A percentile compares a stretch with the other conserved stretches of the same genome.
Evolutionary conservation across 2,888 invertebrate species (phyloP).

Genomic region (Cataglyphis rosenhaueri): DNA sequence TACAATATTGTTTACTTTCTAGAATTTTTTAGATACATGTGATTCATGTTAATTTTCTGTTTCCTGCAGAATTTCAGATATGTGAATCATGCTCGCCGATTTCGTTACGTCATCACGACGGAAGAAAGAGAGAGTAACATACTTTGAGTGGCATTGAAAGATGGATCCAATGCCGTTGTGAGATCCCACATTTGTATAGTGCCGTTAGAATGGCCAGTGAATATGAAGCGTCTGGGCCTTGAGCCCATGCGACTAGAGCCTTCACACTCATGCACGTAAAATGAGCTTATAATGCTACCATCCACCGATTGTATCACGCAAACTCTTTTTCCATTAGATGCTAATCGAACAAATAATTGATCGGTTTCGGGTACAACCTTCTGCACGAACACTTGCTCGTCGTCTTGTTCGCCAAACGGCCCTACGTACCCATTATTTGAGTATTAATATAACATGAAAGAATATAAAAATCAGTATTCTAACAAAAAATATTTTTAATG

Average conservation of each 20-base stretch:
- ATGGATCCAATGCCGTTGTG: slow-evolving; percentile 95
- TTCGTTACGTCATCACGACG: slow-evolving; percentile 18
- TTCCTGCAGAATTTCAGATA: background rate
- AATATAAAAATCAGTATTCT: background rate
- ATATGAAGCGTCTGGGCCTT: slow-evolving; percentile 93
- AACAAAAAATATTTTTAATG: background rate
- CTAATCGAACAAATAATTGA: slow-evolving; percentile 96
- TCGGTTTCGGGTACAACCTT: slow-evolving; percentile 99
- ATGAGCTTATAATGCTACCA: slow-evolving; percentile 96
- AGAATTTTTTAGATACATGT: background rate
- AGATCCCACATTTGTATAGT: slow-evolving; percentile 99
- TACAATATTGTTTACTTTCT: background rate
- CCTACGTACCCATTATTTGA: slow-evolving; percentile 85
- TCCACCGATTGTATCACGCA: slow-evolving; percentile 98
- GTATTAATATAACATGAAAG: slow-evolving; percentile 5
- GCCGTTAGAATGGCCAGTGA: slow-evolving; percentile 97
- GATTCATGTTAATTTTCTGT: background rate
- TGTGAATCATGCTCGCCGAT: slow-evolving; percentile 3
- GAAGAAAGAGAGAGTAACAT: slow-evolving; percentile 55
- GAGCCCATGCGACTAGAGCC: slow-evolving; percentile 97
- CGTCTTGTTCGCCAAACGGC: slow-evolving; percentile 99
- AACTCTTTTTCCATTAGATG: slow-evolving; percentile 97
- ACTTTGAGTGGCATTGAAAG: slow-evolving; percentile 86
- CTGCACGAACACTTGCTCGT: slow-evolving; percentile 99
- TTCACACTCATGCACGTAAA: slow-evolving; percentile 99